Evolutionary conservation across 2,888 invertebrate species (phyloP).

Genomic region (Hedya salicella): DNA sequence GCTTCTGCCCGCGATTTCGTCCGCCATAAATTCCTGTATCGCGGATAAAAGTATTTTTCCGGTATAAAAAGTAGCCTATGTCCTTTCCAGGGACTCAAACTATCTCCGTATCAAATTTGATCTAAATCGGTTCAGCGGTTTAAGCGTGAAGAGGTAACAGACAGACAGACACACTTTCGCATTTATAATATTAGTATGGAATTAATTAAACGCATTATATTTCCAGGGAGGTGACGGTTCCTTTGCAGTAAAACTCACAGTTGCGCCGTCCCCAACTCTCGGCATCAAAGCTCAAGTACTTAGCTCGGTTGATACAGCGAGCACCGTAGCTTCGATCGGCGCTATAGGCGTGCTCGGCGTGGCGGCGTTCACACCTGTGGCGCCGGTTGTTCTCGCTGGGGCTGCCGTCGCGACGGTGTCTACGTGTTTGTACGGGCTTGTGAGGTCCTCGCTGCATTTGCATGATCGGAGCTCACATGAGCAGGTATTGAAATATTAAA

Average conservation of each 20-base stretch:
- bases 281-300: slow-evolving; percentile 72
- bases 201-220: no score
- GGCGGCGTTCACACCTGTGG: slow-evolving; percentile 80
- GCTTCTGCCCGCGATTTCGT: no score
- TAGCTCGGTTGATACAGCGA: slow-evolving; percentile 73
- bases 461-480: slow-evolving; percentile 79
- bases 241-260: slow-evolving; percentile 71
- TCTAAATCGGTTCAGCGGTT: no score
- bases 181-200: no score
- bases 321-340: slow-evolving; percentile 71
- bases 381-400: slow-evolving; percentile 76
- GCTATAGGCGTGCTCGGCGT: slow-evolving; percentile 82
- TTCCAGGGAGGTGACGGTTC: slow-evolving; percentile 67
- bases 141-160: no score
- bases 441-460: slow-evolving; percentile 77
- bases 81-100: no score
- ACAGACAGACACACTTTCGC: no score
- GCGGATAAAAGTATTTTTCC: no score
- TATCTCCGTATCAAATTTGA: no score
- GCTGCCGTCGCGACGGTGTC: slow-evolving; percentile 76
- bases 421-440: slow-evolving; percentile 81
- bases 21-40: no score
- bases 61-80: no score
- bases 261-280: slow-evolving; percentile 71
- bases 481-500: slow-evolving; percentile 65